These are phyloP conservation scores for Heterodera filipjevi DNA, from an alignment of 2,888 invertebrate genomes.

Conservation along the genomic window DNA sequence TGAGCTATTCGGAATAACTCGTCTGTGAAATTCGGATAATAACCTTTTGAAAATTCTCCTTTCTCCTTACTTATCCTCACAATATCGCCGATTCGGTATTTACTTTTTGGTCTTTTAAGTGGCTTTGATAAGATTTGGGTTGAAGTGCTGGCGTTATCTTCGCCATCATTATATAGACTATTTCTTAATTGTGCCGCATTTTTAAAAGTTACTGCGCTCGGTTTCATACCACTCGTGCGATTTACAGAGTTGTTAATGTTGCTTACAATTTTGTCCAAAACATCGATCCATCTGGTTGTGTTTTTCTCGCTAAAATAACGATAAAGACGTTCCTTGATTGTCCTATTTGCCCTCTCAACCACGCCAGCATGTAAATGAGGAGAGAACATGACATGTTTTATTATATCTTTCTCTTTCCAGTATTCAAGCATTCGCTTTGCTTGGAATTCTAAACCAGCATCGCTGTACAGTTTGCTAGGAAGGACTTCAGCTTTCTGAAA, in stretches of 20 bases:
- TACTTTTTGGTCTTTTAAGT: neutral
- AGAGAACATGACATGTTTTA: slow-evolving; percentile 20
- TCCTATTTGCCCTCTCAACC: slow-evolving; percentile 27
- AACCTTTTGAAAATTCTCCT: neutral
- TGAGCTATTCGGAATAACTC: no score
- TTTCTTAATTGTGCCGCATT: neutral
- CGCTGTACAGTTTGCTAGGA: slow-evolving; percentile 11
- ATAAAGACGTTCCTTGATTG: slow-evolving; percentile 32
- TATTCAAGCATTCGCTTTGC: slow-evolving; percentile 1
- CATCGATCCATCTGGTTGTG: slow-evolving; percentile 25
- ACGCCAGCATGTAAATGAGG: slow-evolving; percentile 20
- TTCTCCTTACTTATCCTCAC: slow-evolving; percentile 14
- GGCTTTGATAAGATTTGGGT: no score
- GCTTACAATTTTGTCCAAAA: slow-evolving; percentile 22
- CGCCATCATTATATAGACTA: neutral
- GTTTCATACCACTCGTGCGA: neutral
- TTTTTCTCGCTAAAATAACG: slow-evolving; percentile 27
- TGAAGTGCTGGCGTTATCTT: no score
- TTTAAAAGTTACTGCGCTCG: neutral
- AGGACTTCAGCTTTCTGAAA: neutral
- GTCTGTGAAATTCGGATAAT: neutral
- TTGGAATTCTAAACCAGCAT: slow-evolving; percentile 7
- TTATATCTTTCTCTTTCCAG: slow-evolving; percentile 6
- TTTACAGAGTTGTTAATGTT: slow-evolving; percentile 9
- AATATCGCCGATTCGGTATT: neutral